Evolutionary conservation across 2,113 vertebrate genomes (phyloP).

Genomic region (Podiceps cristatus): DNA sequence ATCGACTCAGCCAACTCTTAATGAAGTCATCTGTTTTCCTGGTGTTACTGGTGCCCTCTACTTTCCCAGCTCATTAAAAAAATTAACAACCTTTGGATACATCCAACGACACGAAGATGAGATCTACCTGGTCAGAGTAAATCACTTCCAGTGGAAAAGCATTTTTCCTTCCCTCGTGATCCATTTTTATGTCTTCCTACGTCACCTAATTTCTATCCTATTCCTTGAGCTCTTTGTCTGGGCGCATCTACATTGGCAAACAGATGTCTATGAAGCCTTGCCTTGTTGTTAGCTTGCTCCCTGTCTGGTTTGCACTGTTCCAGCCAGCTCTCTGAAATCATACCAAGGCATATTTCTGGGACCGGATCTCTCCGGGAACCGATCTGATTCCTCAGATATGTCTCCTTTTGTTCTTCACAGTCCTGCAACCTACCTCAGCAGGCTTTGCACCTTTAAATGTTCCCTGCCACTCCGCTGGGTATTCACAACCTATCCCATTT

Average conservation of each 20-base stretch:
- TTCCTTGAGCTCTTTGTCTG: background rate
- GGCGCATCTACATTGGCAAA: background rate
- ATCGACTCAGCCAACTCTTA: conserved; percentile 43
- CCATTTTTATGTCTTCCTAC: background rate
- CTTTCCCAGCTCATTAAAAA: conserved; percentile 57
- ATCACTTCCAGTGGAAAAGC: background rate
- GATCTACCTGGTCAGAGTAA: background rate
- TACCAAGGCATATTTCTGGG: background rate
- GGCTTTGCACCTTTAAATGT: background rate
- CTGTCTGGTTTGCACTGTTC: background rate
- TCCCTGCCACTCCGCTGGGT: background rate
- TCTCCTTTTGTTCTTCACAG: background rate
- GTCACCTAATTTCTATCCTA: background rate
- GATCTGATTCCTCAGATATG: background rate
- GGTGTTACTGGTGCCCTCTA: conserved; percentile 41
- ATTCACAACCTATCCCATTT: fast-evolving
- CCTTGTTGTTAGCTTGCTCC: background rate
- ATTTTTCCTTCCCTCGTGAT: background rate
- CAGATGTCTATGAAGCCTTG: background rate
- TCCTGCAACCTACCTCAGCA: background rate
- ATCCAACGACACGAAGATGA: conserved; percentile 22
- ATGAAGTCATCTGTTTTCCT: conserved; percentile 63
- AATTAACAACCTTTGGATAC: conserved; percentile 37
- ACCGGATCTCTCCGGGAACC: background rate
- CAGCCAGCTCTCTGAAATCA: background rate